These are phyloP conservation scores for Macroramphosus scolopax DNA, from an alignment of 2,797 vertebrate species.

Conservation along the genomic window DNA sequence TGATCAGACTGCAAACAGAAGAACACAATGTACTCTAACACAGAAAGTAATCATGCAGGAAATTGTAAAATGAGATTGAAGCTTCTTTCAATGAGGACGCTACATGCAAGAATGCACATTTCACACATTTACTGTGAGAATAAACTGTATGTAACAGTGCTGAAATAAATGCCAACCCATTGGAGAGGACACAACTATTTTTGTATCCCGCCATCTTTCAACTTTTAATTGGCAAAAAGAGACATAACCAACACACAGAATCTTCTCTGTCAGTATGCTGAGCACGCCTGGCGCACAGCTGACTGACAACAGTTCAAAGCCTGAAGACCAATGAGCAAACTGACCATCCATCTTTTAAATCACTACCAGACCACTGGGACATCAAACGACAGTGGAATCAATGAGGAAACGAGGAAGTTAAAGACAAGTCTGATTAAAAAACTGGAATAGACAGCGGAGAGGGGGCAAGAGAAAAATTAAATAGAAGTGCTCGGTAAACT, in stretches of 20 bases:
- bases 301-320: slow-evolving; percentile 51
- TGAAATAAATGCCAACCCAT: background rate
- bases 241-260: background rate
- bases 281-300: slow-evolving; percentile 11
- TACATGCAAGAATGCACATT: background rate
- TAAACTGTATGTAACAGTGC: background rate
- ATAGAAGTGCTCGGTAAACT: too few relatives aligned
- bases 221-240: background rate
- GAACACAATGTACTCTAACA: too few relatives aligned
- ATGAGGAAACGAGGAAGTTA: too few relatives aligned
- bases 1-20: slow-evolving; percentile 4
- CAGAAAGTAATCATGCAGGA: too few relatives aligned
- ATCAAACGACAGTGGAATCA: slow-evolving; percentile 25
- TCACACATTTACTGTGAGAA: background rate
- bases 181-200: too few relatives aligned
- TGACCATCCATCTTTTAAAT: slow-evolving; percentile 24
- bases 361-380: slow-evolving; percentile 17
- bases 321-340: slow-evolving; percentile 34
- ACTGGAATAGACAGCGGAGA: too few relatives aligned
- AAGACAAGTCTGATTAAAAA: too few relatives aligned
- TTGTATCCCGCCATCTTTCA: too few relatives aligned
- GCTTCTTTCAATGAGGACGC: background rate
- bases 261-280: slow-evolving; percentile 29
- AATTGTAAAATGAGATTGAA: too few relatives aligned
- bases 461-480: too few relatives aligned